Percentiles rank a stretch among this genome's conserved stretches.
Conservation (phyloP, 2,888 invertebrate genomes). For the Silvanus unidentatus region DNA sequence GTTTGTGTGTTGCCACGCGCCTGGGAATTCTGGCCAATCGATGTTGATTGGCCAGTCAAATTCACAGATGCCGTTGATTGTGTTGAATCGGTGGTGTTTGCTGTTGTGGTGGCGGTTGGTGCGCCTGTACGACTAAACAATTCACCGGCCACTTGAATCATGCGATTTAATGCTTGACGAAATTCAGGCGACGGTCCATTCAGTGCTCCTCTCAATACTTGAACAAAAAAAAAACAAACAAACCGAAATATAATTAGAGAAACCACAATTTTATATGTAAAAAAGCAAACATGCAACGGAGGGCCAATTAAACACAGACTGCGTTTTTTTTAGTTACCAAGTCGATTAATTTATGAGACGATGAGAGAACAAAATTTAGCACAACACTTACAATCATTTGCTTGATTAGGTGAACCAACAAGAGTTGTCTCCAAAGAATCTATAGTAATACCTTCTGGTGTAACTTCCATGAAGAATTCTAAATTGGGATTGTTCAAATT, state of each 20-base stretch:
- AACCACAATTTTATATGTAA: background rate
- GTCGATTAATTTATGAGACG: too few relatives aligned
- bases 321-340: too few relatives aligned
- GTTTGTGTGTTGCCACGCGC: conserved; percentile 60
- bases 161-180: conserved; percentile 53
- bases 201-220: conserved; percentile 44
- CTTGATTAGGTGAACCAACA: conserved; percentile 31
- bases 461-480: conserved; percentile 58
- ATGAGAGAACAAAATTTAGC: too few relatives aligned
- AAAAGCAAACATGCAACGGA: too few relatives aligned
- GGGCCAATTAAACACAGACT: too few relatives aligned
- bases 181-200: conserved; percentile 48
- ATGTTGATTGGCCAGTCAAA: conserved; percentile 13
- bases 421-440: conserved; percentile 40
- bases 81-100: conserved; percentile 17
- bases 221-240: too few relatives aligned
- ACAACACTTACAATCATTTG: conserved; percentile 35
- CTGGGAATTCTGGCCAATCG: conserved; percentile 45
- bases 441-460: conserved; percentile 46
- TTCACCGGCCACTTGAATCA: conserved; percentile 52
- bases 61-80: conserved; percentile 15
- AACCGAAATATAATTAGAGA: too few relatives aligned
- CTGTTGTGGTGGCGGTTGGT: conserved; percentile 12
- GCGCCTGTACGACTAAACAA: conserved; percentile 34
- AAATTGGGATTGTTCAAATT: conserved; percentile 45